phyloP scores from a whole-genome alignment of 2,797 vertebrate genomes.

The Anomalospiza imberbis region DNA sequence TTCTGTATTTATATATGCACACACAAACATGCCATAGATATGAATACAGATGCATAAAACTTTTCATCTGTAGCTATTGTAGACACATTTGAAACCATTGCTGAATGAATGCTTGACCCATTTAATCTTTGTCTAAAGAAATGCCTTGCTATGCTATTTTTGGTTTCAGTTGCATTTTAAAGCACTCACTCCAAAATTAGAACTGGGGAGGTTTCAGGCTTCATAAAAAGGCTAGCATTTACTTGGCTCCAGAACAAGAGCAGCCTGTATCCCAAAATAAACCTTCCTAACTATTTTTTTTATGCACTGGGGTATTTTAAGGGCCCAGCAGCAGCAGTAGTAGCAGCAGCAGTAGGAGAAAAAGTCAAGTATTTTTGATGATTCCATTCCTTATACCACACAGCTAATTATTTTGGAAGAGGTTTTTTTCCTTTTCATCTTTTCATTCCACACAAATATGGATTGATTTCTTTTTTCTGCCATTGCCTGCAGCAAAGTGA shows the following conservation, averaged over 20 bases:
- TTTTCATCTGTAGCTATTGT: background rate
- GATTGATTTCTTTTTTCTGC: conserved; percentile 40
- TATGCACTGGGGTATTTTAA: background rate
- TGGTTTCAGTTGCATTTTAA: background rate
- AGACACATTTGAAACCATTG: background rate
- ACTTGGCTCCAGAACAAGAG: background rate
- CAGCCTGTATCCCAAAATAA: background rate
- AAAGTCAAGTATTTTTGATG: background rate
- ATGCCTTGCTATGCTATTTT: background rate
- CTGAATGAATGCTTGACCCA: background rate
- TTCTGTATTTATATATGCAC: background rate
- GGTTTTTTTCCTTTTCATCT: background rate
- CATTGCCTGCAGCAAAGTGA: conserved; percentile 50
- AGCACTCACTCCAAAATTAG: background rate
- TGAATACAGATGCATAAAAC: background rate
- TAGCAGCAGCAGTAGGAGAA: background rate
- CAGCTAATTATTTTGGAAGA: conserved; percentile 50
- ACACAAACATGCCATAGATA: background rate
- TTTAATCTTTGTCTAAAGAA: background rate
- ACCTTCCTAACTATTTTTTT: background rate
- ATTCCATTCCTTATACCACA: conserved; percentile 19
- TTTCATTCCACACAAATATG: conserved; percentile 2
- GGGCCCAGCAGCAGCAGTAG: background rate
- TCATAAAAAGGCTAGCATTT: background rate
- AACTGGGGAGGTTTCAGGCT: background rate